Conservation (phyloP, 2,888 invertebrate genomes). For the Gymnocheta viridis region DNA sequence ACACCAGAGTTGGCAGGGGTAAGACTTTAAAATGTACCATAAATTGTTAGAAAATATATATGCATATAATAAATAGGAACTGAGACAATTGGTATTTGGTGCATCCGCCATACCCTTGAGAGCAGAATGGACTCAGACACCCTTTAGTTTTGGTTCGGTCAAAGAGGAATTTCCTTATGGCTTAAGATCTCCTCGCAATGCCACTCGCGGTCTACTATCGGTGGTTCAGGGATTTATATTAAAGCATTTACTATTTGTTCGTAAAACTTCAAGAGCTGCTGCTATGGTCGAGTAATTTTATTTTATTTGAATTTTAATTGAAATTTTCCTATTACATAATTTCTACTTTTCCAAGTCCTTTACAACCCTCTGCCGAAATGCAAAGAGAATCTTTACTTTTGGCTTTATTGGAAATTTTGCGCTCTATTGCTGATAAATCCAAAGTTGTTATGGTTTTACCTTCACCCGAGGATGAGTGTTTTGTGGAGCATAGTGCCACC, state of each 20-base stretch:
- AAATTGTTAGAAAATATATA: background rate
- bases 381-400: constrained; percentile 87
- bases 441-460: constrained; percentile 85
- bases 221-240: constrained; percentile 88
- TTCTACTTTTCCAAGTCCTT: constrained; percentile 82
- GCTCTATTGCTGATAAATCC: constrained; percentile 86
- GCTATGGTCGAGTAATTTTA: constrained; percentile 72
- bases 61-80: constrained; percentile 82
- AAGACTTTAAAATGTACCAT: constrained; percentile 74
- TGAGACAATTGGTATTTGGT: constrained; percentile 86
- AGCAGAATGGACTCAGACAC: constrained; percentile 88
- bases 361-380: constrained; percentile 86
- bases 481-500: constrained; percentile 86
- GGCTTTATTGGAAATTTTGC: constrained; percentile 88
- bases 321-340: constrained; percentile 15
- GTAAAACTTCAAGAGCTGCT: constrained; percentile 70
- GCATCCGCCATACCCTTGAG: constrained; percentile 87
- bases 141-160: constrained; percentile 85
- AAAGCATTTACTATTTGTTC: constrained; percentile 87
- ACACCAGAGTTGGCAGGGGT: constrained; percentile 86
- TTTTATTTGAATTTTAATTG: constrained; percentile 20
- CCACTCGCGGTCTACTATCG: constrained; percentile 85
- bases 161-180: constrained; percentile 84
- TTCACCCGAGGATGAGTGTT: constrained; percentile 83
- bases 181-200: constrained; percentile 86